Percentiles rank a stretch among this genome's conserved stretches.
Evolutionary conservation across 2,113 vertebrate species (phyloP).

Genomic region (Gymnogyps californianus): DNA sequence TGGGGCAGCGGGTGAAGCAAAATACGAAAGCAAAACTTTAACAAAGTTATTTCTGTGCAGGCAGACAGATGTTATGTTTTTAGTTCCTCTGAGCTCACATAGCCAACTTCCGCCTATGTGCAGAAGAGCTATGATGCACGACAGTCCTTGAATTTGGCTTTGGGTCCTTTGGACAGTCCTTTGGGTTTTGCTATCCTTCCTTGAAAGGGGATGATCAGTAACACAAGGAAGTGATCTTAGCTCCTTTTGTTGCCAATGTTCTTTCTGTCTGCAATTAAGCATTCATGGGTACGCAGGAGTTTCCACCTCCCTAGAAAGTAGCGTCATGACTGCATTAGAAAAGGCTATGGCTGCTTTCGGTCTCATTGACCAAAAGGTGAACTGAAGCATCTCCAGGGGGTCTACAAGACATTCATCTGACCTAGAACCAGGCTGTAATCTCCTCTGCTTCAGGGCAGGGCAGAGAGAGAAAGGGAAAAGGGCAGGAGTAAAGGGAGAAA

Average conservation of each 20-base stretch:
- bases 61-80: neutral
- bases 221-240: neutral
- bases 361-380: neutral
- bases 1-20: neutral
- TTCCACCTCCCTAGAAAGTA: neutral
- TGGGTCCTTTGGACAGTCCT: neutral
- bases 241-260: neutral
- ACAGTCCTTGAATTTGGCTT: neutral
- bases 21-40: neutral
- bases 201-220: neutral
- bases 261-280: neutral
- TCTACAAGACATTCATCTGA: neutral
- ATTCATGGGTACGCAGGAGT: fast-evolving
- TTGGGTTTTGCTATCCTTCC: neutral
- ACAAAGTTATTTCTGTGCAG: neutral
- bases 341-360: neutral
- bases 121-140: fast-evolving
- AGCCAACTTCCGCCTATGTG: neutral
- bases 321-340: neutral
- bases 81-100: neutral
- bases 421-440: neutral
- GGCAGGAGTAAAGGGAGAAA: neutral
- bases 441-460: neutral
- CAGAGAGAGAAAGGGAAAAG: neutral
- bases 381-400: neutral